Evolutionary conservation across 1,140 invertebrate species (phyloP).

Genomic region (Bacillus rossius): DNA sequence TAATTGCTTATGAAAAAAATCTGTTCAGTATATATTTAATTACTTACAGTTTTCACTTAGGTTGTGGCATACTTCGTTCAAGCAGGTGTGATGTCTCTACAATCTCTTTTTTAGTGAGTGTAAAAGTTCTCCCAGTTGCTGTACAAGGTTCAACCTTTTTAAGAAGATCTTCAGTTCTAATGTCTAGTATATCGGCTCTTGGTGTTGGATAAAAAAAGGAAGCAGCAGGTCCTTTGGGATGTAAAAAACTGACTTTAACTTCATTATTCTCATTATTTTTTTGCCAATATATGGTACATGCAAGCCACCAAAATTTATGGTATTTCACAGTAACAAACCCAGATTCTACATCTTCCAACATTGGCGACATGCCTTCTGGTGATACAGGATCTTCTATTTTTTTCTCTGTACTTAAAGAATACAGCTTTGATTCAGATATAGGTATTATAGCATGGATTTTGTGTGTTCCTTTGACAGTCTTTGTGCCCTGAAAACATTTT

Average conservation of each 20-base stretch:
- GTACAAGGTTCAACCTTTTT: slow-evolving; percentile 5
- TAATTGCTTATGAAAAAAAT: too few relatives aligned
- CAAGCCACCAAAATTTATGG: neutral
- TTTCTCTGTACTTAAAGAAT: neutral
- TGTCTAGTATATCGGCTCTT: neutral
- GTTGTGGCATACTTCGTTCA: too few relatives aligned
- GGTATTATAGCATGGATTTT: neutral
- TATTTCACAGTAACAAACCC: neutral
- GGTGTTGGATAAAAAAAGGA: slow-evolving; percentile 14
- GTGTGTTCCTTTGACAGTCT: neutral
- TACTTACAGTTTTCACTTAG: too few relatives aligned
- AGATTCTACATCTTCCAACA: neutral
- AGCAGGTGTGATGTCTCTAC: neutral
- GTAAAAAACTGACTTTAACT: slow-evolving; percentile 14
- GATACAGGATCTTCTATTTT: neutral
- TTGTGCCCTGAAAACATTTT: too few relatives aligned
- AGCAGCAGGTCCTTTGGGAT: slow-evolving; percentile 11
- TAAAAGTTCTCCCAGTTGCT: neutral
- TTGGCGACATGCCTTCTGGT: neutral
- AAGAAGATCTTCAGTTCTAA: slow-evolving; percentile 4
- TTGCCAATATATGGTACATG: neutral
- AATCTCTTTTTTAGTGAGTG: neutral
- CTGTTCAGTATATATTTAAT: too few relatives aligned
- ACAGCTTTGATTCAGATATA: neutral
- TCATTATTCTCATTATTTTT: slow-evolving; percentile 10